These are phyloP conservation scores for Agrotis segetum DNA, from an alignment of 2,888 invertebrate genomes.

Conservation along the genomic window DNA sequence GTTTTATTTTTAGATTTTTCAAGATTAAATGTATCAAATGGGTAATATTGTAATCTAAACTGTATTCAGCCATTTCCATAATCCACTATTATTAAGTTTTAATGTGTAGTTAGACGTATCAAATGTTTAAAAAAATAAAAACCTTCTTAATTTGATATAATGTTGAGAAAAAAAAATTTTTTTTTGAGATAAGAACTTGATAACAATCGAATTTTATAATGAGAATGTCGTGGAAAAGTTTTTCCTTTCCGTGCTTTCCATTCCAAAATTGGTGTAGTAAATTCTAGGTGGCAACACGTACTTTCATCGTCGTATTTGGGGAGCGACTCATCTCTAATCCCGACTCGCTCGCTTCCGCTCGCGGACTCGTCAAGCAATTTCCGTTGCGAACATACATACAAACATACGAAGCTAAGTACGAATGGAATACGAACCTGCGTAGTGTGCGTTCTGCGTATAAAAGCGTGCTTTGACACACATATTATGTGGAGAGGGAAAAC, in stretches of 20 bases:
- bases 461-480: slow-evolving; percentile 24
- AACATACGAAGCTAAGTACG: slow-evolving; percentile 37
- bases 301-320: slow-evolving; percentile 52
- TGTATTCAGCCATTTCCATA: no score
- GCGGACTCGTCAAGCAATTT: slow-evolving; percentile 78
- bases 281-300: slow-evolving; percentile 32
- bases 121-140: background rate
- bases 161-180: background rate
- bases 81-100: background rate
- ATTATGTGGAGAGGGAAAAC: background rate
- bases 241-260: background rate
- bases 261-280: slow-evolving; percentile 7
- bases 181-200: background rate
- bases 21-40: no score
- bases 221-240: background rate
- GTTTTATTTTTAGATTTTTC: no score
- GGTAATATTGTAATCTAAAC: no score
- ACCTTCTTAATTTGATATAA: background rate
- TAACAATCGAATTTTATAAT: background rate
- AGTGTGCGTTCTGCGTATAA: slow-evolving; percentile 12
- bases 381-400: slow-evolving; percentile 63
- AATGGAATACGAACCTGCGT: slow-evolving; percentile 15
- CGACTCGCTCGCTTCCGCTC: slow-evolving; percentile 71
- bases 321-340: slow-evolving; percentile 64
- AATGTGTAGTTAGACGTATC: background rate